phyloP scores from a whole-genome alignment of 2,797 vertebrate genomes.

The Melanitta fusca region DNA sequence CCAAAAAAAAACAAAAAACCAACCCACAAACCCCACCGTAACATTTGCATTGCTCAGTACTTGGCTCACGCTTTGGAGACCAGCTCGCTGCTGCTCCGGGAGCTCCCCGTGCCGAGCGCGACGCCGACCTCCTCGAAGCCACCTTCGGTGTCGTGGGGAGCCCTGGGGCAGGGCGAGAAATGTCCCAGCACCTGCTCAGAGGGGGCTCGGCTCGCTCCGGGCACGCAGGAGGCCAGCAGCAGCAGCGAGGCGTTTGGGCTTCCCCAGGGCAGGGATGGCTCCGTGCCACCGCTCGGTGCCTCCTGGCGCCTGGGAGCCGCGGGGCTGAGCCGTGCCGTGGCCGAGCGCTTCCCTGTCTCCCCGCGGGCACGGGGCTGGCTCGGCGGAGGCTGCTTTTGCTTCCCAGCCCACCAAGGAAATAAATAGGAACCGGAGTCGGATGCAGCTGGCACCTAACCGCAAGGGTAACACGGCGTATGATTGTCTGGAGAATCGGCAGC shows the following conservation, averaged over 20 bases:
- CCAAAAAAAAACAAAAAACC: not conserved
- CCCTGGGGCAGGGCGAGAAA: accelerated
- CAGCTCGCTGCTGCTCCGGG: not conserved
- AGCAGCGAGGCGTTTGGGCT: not conserved
- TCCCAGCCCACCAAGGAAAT: slow-evolving; percentile 29
- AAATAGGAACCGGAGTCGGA: slow-evolving; percentile 40
- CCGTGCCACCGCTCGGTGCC: accelerated
- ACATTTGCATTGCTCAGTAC: not conserved
- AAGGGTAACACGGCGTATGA: slow-evolving; percentile 83
- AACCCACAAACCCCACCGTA: not conserved
- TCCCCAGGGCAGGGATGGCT: not conserved
- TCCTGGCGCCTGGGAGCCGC: not conserved
- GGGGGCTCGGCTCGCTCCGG: too few species aligned
- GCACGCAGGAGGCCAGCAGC: not conserved
- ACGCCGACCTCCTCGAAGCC: not conserved
- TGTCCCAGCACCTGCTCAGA: not conserved
- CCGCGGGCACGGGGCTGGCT: too few species aligned
- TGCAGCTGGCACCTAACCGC: slow-evolving; percentile 6
- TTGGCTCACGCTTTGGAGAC: not conserved
- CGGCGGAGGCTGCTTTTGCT: not conserved
- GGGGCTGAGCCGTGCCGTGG: too few species aligned
- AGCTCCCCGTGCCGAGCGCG: accelerated
- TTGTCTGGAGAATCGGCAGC: slow-evolving; percentile 85
- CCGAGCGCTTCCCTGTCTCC: too few species aligned
- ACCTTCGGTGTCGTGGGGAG: not conserved